These are phyloP conservation scores for Lagocephalus sceleratus DNA, from an alignment of 2,797 vertebrate species.

Conservation along the genomic window DNA sequence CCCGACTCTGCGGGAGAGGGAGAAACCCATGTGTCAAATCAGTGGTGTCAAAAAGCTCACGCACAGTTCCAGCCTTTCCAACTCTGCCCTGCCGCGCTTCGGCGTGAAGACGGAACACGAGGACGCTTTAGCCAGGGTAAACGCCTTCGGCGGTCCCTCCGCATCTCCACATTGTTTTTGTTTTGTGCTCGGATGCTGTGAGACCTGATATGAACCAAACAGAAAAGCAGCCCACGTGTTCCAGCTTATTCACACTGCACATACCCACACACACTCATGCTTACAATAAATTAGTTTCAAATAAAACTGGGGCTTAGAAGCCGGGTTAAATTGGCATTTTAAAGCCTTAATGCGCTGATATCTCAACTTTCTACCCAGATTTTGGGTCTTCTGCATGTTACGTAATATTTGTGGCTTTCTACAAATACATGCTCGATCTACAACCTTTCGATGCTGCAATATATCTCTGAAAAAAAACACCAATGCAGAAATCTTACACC, in stretches of 20 bases:
- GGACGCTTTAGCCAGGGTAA: constrained; percentile 85
- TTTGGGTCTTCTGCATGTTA: background rate
- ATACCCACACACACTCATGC: background rate
- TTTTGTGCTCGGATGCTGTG: background rate
- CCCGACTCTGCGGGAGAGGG: constrained; percentile 83
- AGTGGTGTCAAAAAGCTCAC: constrained; percentile 87
- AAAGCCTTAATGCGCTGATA: too few species aligned
- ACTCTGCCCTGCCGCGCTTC: constrained; percentile 83
- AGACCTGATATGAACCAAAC: background rate
- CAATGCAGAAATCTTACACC: background rate
- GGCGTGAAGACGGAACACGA: constrained; percentile 90
- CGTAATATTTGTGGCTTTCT: too few species aligned
- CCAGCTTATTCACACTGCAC: too few species aligned
- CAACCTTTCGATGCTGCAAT: too few species aligned
- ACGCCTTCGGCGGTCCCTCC: background rate
- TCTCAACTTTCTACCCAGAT: background rate
- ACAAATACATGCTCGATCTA: too few species aligned
- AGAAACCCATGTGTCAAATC: constrained; percentile 92
- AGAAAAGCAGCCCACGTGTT: background rate
- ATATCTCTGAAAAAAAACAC: background rate
- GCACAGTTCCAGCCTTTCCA: constrained; percentile 83
- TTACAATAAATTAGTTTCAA: too few species aligned
- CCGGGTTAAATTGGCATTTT: too few species aligned
- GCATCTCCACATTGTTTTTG: background rate
- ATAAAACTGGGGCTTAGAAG: too few species aligned